Evolutionary conservation across 2,797 vertebrate species (phyloP).

Genomic region (Eurystomus glaucurus): DNA sequence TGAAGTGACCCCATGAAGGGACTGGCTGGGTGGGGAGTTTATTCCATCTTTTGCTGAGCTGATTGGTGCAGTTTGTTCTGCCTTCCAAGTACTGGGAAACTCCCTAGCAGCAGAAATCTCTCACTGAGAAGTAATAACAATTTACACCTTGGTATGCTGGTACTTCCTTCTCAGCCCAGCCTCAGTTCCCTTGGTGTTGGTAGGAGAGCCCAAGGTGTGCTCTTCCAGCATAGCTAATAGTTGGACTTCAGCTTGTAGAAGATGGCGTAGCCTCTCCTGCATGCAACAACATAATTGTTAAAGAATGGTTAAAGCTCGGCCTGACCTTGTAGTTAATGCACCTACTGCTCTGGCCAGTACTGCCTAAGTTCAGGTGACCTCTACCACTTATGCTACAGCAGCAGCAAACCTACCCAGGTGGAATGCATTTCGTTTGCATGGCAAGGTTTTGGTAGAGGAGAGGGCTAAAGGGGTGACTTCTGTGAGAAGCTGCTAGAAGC

Average conservation of each 20-base stretch:
- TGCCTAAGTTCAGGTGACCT: neutral
- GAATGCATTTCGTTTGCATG: neutral
- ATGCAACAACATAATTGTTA: neutral
- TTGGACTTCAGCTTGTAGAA: neutral
- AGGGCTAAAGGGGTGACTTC: neutral
- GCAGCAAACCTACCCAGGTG: neutral
- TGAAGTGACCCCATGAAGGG: neutral
- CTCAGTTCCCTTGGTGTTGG: neutral
- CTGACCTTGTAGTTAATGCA: neutral
- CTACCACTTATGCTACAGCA: neutral
- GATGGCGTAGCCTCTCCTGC: neutral
- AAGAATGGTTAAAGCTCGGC: neutral
- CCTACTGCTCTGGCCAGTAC: neutral
- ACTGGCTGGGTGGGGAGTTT: neutral
- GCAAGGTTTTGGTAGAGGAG: neutral
- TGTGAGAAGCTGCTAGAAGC: neutral
- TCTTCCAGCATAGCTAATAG: neutral
- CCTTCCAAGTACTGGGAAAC: neutral
- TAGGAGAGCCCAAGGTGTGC: neutral
- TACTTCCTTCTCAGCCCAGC: neutral
- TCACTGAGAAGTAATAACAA: neutral
- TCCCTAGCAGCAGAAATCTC: neutral
- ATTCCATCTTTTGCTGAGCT: neutral
- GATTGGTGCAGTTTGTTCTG: neutral
- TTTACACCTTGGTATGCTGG: neutral